Evolutionary conservation across 1,140 invertebrate species (phyloP).

Genomic region (Caerostris extrusa): DNA sequence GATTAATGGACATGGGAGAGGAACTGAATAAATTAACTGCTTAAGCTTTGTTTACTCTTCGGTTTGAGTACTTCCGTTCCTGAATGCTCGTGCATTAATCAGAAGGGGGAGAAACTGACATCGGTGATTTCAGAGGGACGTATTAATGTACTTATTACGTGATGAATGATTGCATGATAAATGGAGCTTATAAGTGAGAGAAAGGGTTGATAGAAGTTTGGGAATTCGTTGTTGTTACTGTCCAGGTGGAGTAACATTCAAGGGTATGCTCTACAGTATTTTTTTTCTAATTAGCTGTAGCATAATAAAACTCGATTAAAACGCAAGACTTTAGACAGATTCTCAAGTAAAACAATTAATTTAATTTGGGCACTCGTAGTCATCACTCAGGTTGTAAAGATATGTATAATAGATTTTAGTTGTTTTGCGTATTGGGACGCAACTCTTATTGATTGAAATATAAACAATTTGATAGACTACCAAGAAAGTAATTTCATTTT

Average conservation of each 20-base stretch:
- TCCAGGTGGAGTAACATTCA: neutral
- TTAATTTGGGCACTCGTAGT: too few species aligned
- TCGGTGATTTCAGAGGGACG: conserved; percentile 20
- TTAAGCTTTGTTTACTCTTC: conserved; percentile 53
- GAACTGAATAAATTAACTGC: conserved; percentile 51
- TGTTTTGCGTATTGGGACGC: too few species aligned
- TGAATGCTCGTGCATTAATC: conserved; percentile 14
- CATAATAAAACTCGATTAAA: too few species aligned
- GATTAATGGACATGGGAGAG: conserved; percentile 33
- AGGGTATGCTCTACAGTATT: too few species aligned
- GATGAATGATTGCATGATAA: conserved; percentile 2
- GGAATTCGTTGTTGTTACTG: neutral
- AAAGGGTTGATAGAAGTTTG: conserved; percentile 1
- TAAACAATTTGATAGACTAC: too few species aligned
- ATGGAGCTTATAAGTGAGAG: neutral
- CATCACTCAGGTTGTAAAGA: too few species aligned
- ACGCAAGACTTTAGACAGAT: too few species aligned
- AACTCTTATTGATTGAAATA: too few species aligned
- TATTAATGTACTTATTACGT: conserved; percentile 53
- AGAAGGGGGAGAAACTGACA: neutral
- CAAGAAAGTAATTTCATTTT: too few species aligned
- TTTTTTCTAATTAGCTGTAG: too few species aligned
- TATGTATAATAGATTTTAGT: too few species aligned
- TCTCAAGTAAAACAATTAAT: too few species aligned
- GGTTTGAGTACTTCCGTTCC: neutral